Evolutionary conservation across 2,113 vertebrate genomes (phyloP), one percentile per base, ranked within the genome.

Genomic region (Morone saxatilis): DNA sequence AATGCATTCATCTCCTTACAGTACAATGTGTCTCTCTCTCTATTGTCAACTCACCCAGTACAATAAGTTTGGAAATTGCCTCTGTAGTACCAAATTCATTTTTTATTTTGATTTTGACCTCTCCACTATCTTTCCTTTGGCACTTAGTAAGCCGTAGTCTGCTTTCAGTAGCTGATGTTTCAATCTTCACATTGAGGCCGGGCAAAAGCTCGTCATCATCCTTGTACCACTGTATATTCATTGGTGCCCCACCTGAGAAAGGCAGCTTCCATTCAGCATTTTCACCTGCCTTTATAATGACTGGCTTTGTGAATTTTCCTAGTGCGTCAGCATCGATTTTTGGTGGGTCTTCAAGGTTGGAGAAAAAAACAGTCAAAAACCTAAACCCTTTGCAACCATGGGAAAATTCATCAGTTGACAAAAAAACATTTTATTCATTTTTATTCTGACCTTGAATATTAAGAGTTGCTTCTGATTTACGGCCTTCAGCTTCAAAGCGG

Each of bases 31-130:
- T 51, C 25, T 73, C 2, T 1, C 25, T 1, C 25, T 25, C 54
- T 5, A 31, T 38, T 6, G 13, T 70, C 9, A 45, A 90, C 96
- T 95, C 87, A 98, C 98, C 97, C 81, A 94, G 71, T 36, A 98
- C 96, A 50, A 94, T 20, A 7, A 99, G 94, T 76, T 92, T 95
- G 47, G 97, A 85, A 76, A 90, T 11, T 6, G 96, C 96, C 66
- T 96, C 95, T n/a, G 81, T 75, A 14, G 91, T 91, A 3, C 97
- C 97, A 51, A 94, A 96, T 80, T 97, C 82, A 0, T 97, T 99
- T 89, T 93, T 97, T 60, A 98, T 92, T 74, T 93, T 97, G 61
- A 97, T 89, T 92, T 96, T 95, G 82, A 98, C 95, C 40, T 93
- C 95, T 70, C 97, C 97, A 17, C 92, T 60, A 63, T 98, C 96